Conservation (phyloP, 1,140 invertebrate genomes). For the Spodoptera litura region DNA sequence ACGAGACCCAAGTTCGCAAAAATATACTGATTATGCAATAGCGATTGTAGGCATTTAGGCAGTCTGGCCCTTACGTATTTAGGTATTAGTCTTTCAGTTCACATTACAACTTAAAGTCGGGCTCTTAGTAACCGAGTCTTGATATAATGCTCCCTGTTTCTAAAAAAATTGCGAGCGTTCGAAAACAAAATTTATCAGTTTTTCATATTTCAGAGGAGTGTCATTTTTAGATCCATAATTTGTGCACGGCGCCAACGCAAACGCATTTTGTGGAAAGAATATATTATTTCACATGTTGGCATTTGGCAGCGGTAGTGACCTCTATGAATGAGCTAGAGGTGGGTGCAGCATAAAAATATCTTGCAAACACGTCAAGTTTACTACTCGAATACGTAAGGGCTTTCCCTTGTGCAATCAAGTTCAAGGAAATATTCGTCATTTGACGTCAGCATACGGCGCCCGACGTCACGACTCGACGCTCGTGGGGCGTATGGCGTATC, state of each 20-base stretch:
- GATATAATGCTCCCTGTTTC: too few relatives aligned
- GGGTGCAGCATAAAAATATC: neutral
- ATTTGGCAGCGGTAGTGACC: neutral
- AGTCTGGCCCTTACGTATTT: too few relatives aligned
- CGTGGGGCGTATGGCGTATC: neutral
- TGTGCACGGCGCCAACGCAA: neutral
- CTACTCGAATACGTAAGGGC: neutral
- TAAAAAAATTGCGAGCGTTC: too few relatives aligned
- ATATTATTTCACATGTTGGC: constrained; percentile 3
- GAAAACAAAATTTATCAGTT: too few relatives aligned
- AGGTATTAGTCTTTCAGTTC: too few relatives aligned
- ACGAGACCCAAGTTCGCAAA: too few relatives aligned
- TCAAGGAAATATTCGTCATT: constrained; percentile 4
- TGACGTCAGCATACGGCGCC: neutral
- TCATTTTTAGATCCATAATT: too few relatives aligned
- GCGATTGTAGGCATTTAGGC: too few relatives aligned
- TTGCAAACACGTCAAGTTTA: neutral
- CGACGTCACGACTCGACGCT: neutral
- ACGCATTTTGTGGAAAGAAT: neutral
- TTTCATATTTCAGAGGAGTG: neutral
- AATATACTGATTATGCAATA: too few relatives aligned
- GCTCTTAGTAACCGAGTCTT: too few relatives aligned
- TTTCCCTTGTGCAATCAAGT: neutral
- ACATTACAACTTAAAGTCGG: too few relatives aligned
- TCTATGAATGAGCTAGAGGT: neutral